phyloP scores from a whole-genome alignment of 2,113 vertebrate genomes.

The Bos taurus region ARS-UCD2.0 NC_037337.1:96857501-96858000 shows the following conservation, averaged over 20 bases:
- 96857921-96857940: background rate
- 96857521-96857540: background rate
- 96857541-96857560: background rate
- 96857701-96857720: background rate
- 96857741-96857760: background rate
- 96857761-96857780: background rate
- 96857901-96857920: background rate
- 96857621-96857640: background rate
- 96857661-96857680: background rate
- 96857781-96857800: background rate
- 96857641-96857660: background rate
- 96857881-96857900: background rate
- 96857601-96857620: background rate
- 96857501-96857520: background rate
- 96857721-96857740: background rate
- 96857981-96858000: background rate
- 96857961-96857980: background rate
- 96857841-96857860: background rate
- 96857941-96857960: slow-evolving; percentile 26
- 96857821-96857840: background rate
- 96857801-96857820: background rate
- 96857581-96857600: background rate
- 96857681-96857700: background rate
- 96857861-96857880: background rate
- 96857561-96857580: background rate